Conservation (phyloP, 1,140 invertebrate genomes). For the Calephelis nemesis region DNA sequence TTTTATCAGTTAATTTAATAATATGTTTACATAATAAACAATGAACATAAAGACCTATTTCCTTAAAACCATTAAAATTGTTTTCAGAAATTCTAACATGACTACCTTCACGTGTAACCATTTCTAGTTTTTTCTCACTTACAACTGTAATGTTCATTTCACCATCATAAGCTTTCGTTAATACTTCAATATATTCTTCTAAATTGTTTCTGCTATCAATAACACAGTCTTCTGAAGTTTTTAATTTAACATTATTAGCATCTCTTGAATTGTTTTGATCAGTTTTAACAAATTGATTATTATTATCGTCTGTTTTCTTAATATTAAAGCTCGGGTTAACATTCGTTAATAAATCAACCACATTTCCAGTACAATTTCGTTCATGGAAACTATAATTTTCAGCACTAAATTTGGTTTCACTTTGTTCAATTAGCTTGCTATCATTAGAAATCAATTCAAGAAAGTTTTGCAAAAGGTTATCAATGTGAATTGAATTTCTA, state of each 20-base stretch:
- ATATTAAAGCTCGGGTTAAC: slow-evolving; percentile 16
- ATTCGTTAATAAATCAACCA: too few species aligned
- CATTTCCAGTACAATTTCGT: too few species aligned
- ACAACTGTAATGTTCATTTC: slow-evolving; percentile 19
- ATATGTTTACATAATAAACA: slow-evolving; percentile 28
- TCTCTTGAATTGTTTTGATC: slow-evolving; percentile 3
- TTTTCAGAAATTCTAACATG: slow-evolving; percentile 18
- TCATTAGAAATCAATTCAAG: slow-evolving; percentile 25
- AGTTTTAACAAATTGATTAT: slow-evolving; percentile 9
- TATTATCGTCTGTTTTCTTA: slow-evolving; percentile 7
- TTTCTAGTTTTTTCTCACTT: slow-evolving; percentile 16
- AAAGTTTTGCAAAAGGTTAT: slow-evolving; percentile 28
- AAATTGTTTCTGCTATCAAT: not conserved
- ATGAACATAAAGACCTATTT: slow-evolving; percentile 14
- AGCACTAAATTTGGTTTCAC: not conserved
- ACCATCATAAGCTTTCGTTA: not conserved
- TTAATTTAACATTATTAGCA: not conserved
- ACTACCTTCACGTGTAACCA: slow-evolving; percentile 23
- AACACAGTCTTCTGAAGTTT: not conserved
- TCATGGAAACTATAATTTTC: too few species aligned
- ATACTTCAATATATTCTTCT: not conserved
- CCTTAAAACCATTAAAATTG: slow-evolving; percentile 22
- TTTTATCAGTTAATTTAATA: slow-evolving; percentile 1
- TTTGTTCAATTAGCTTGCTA: slow-evolving; percentile 1
- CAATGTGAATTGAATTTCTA: slow-evolving; percentile 25